Percentiles rank a stretch among this genome's conserved stretches.
These are phyloP conservation scores for Ceuthmochares aereus DNA, from an alignment of 2,113 vertebrate species.

Conservation along the genomic window DNA sequence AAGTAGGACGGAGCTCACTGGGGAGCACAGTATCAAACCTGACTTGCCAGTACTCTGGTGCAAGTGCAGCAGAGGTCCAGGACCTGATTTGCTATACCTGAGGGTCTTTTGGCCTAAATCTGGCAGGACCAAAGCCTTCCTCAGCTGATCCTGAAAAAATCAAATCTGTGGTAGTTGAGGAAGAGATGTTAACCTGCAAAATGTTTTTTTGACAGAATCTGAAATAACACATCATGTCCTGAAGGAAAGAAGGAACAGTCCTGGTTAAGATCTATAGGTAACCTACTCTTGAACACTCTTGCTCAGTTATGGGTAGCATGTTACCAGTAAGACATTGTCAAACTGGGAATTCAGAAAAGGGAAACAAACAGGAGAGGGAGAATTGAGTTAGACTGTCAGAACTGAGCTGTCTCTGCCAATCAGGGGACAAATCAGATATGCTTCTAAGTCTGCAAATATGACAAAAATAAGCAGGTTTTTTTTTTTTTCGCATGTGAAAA, in stretches of 20 bases:
- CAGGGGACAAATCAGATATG: background rate
- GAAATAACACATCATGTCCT: background rate
- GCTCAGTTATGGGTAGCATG: background rate
- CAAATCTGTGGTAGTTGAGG: fast-evolving
- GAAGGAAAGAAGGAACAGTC: background rate
- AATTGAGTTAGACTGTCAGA: background rate
- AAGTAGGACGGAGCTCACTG: constrained; percentile 34
- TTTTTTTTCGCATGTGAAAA: background rate
- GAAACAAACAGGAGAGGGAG: background rate
- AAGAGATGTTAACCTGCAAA: background rate
- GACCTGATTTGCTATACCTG: background rate
- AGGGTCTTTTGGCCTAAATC: background rate
- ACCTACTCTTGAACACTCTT: background rate
- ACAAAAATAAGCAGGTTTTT: background rate
- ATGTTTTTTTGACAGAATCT: background rate
- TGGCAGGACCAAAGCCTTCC: background rate
- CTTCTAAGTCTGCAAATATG: background rate
- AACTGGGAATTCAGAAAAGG: background rate
- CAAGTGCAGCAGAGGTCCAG: background rate
- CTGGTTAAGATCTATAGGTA: background rate
- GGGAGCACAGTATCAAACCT: constrained; percentile 29
- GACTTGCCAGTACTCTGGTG: background rate
- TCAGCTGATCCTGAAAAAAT: background rate
- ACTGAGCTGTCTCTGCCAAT: background rate
- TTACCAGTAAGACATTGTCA: background rate